Conservation (phyloP, 2,113 vertebrate genomes). For the Elephas maximus region DNA sequence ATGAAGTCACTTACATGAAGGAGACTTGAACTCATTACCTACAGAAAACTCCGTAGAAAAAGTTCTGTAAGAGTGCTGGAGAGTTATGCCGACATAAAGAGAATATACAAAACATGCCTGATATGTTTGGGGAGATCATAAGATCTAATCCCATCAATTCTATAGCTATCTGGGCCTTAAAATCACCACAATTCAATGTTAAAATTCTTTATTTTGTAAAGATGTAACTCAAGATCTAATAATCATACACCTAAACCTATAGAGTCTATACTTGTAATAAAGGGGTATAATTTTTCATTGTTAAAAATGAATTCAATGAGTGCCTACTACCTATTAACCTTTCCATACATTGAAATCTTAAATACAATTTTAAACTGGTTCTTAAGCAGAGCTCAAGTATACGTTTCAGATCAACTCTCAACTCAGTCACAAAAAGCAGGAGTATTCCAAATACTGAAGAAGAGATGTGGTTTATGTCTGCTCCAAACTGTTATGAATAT, state of each 20-base stretch:
- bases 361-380: slow-evolving; percentile 25
- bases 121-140: not conserved
- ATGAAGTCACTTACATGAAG: not conserved
- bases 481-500: slow-evolving; percentile 14
- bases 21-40: not conserved
- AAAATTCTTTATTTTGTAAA: slow-evolving; percentile 14
- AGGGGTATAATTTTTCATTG: not conserved
- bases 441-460: slow-evolving; percentile 36
- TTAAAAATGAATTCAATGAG: slow-evolving; percentile 21
- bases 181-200: not conserved
- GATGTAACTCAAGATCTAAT: not conserved
- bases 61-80: not conserved
- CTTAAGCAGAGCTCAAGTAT: slow-evolving; percentile 1
- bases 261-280: not conserved
- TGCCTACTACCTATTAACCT: not conserved
- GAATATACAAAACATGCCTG: not conserved
- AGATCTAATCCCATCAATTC: not conserved
- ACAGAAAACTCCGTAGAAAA: not conserved
- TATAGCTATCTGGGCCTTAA: not conserved
- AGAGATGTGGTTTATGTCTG: not conserved
- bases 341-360: not conserved
- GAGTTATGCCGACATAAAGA: not conserved
- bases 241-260: not conserved
- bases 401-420: slow-evolving; percentile 37
- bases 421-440: not conserved